Conservation (phyloP, 2,797 vertebrate genomes). For the Lutra lutra region DNA sequence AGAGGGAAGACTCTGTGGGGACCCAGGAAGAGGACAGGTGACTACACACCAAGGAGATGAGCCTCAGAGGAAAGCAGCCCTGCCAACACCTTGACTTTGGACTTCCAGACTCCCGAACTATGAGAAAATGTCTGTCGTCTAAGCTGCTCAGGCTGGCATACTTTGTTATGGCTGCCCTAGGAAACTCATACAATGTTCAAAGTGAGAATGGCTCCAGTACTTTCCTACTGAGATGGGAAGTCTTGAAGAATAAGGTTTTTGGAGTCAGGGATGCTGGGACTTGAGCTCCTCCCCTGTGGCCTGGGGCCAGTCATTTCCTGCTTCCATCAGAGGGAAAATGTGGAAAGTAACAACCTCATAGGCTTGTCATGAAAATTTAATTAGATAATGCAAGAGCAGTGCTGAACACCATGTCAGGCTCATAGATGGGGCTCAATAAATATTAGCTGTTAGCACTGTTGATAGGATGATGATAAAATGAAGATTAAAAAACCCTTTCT, state of each 20-base stretch:
- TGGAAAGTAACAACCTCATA: neutral
- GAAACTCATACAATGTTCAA: neutral
- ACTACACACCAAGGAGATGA: neutral
- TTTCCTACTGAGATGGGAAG: neutral
- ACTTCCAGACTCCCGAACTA: neutral
- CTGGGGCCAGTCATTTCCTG: neutral
- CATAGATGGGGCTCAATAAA: neutral
- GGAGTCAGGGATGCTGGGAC: neutral
- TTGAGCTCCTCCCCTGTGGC: neutral
- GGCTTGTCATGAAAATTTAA: neutral
- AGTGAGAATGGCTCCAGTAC: accelerated
- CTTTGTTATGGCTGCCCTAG: no score
- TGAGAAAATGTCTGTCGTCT: neutral
- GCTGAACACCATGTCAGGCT: neutral
- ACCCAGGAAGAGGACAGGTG: neutral
- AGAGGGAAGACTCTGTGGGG: neutral
- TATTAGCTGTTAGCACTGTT: neutral
- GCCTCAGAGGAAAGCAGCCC: neutral
- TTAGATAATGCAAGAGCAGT: no score
- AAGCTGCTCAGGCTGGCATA: accelerated
- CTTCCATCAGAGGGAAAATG: neutral
- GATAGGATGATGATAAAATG: neutral
- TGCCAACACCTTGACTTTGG: neutral
- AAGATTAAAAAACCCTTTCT: neutral
- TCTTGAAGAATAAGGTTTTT: neutral